Conservation (phyloP, 2,797 vertebrate species). For the Sorex maritimensis region DNA sequence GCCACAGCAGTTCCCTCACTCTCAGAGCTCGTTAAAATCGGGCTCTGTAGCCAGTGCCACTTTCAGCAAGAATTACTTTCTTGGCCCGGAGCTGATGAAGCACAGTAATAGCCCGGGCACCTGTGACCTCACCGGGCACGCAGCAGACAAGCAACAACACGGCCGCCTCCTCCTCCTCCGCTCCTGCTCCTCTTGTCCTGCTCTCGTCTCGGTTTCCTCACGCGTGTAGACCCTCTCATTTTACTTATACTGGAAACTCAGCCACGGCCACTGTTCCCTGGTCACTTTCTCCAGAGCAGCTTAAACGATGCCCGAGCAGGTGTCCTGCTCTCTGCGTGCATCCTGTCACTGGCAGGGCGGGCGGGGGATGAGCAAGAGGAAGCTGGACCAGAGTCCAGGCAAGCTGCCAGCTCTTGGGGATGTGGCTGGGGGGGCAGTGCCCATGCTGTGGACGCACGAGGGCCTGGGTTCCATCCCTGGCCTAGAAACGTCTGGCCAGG, state of each 20-base stretch:
- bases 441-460: too few relatives aligned
- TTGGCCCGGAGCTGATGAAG: neutral
- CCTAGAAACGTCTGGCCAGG: neutral
- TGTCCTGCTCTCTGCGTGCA: accelerated
- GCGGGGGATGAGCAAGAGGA: neutral
- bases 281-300: neutral
- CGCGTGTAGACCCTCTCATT: neutral
- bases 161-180: too few relatives aligned
- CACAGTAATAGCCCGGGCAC: neutral
- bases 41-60: neutral
- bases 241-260: neutral
- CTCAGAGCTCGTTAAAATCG: neutral
- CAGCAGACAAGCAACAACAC: too few relatives aligned
- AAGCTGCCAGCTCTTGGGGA: too few relatives aligned
- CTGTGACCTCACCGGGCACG: neutral
- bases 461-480: too few relatives aligned
- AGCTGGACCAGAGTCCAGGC: neutral
- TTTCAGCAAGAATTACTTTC: conserved; percentile 13
- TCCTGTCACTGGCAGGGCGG: neutral
- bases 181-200: too few relatives aligned
- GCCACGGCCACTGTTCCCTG: neutral
- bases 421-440: too few relatives aligned
- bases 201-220: neutral
- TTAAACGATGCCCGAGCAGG: neutral
- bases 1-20: neutral